Evolutionary conservation across 23 tunicate genomes (phyloP), one percentile per base, ranked within the genome.

Genomic region (Aplidium turbinatum): DNA sequence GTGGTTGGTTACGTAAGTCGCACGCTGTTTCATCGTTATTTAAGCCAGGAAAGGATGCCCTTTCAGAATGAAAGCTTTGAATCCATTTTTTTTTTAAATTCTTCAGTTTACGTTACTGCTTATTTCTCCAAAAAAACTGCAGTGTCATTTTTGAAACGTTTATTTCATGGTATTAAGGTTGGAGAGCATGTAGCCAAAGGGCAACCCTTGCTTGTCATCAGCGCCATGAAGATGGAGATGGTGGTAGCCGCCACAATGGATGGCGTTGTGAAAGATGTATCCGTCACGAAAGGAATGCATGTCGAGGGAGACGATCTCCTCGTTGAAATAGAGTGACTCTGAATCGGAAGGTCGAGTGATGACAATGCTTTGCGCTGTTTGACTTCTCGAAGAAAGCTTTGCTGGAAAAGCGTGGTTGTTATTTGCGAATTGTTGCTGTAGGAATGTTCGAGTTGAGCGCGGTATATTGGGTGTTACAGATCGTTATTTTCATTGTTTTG

Each of bases 151-250:
- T 20, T 6, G 26, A 18, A 22, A 18, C 7, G n/a, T 11, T 11
- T 55, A 6, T 20, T n/a, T 26, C 39, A 26, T 5, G 7, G 7
- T 66, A n/a, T 4, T 38, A 20, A 90, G 97, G 85, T 78, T 31
- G 99, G 99, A 19, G 82, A 95, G 21, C 38, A 68, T 53, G 96
- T 95, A 5, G 68, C 78, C 31, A 88, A 95, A 53, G 99, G 99
- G 4, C 84, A 95, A 33, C 77, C 90, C 16, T 57, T 95, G n/a
- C 31, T 84, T 0, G 96, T 95, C 2, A 81, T 95, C 58, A 76
- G 92, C 21, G 99, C 99, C 1, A 95, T 95, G 99, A 95, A 95
- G 66, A 95, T 95, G 99, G 99, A 95, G 31, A 88, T 89, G 90
- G 95, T 68, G 6, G 96, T 95, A 9, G 80, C 96, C 18, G 91